Conservation (phyloP, 2,113 vertebrate genomes). For the Oriolus oriolus region DNA sequence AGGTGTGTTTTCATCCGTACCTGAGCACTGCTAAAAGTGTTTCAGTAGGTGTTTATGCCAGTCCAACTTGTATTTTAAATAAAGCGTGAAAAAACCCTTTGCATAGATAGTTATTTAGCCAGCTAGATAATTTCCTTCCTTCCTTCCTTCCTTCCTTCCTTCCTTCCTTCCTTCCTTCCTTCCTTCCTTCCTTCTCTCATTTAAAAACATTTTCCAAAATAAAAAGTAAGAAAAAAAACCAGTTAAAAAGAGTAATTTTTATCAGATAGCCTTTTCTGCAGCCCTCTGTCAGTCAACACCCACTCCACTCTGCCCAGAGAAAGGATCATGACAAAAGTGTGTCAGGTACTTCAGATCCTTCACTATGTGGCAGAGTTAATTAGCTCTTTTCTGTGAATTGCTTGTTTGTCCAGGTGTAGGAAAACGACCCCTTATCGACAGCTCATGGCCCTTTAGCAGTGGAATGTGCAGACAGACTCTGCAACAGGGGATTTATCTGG, state of each 20-base stretch:
- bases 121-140: background rate
- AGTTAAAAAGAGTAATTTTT: background rate
- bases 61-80: background rate
- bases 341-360: background rate
- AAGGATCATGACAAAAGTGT: background rate
- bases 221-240: background rate
- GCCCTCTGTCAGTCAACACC: background rate
- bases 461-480: background rate
- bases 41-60: background rate
- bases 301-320: background rate
- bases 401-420: constrained; percentile 12
- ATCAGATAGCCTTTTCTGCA: background rate
- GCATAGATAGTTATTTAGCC: background rate
- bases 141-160: background rate
- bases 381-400: background rate
- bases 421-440: background rate
- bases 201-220: background rate
- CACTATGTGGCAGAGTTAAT: background rate
- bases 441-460: background rate
- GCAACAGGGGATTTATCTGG: constrained; percentile 30
- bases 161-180: background rate
- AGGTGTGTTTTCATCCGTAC: background rate
- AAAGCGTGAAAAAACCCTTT: background rate
- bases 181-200: too few species aligned
- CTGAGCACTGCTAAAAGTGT: background rate